Evolutionary conservation across 2,797 vertebrate species (phyloP).

Genomic region (Fratercula arctica): DNA sequence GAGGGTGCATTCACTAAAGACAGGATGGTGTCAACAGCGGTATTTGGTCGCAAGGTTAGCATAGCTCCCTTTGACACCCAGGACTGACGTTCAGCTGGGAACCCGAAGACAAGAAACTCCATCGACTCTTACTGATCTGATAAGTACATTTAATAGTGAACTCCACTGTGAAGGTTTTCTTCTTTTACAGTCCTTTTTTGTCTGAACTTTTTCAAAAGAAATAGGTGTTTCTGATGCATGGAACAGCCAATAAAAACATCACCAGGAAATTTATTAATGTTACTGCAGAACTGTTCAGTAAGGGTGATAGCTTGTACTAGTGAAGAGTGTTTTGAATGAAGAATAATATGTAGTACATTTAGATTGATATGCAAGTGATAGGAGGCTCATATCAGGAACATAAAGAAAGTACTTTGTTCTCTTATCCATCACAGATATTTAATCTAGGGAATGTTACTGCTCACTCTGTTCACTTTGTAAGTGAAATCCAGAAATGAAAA

Average conservation of each 20-base stretch:
- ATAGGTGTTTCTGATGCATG: conserved; percentile 58
- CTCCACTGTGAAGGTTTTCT: conserved; percentile 15
- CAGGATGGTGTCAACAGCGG: neutral
- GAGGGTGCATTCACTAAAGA: neutral
- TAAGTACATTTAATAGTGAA: neutral
- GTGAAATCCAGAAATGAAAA: conserved; percentile 71
- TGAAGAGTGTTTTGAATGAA: conserved; percentile 60
- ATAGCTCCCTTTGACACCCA: neutral
- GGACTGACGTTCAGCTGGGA: neutral
- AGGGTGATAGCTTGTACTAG: conserved; percentile 30
- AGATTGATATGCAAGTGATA: conserved; percentile 59
- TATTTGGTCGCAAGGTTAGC: neutral
- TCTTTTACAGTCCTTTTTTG: conserved; percentile 21
- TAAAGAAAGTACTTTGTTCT: conserved; percentile 66
- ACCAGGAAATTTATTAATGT: conserved; percentile 70
- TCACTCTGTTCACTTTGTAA: conserved; percentile 62
- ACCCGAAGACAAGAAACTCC: neutral
- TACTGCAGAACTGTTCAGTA: conserved; percentile 44
- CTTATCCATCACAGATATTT: conserved; percentile 72
- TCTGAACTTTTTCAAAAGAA: conserved; percentile 34
- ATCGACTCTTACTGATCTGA: neutral
- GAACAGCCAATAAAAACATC: conserved; percentile 69
- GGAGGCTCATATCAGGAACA: conserved; percentile 55
- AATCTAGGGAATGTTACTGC: conserved; percentile 60
- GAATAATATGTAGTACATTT: conserved; percentile 59